A percentile compares a stretch with the other conserved stretches of the same genome.
These are phyloP conservation scores for Chlorodrepanis virens DNA, from an alignment of 2,113 vertebrate genomes.

Conservation along the genomic window DNA sequence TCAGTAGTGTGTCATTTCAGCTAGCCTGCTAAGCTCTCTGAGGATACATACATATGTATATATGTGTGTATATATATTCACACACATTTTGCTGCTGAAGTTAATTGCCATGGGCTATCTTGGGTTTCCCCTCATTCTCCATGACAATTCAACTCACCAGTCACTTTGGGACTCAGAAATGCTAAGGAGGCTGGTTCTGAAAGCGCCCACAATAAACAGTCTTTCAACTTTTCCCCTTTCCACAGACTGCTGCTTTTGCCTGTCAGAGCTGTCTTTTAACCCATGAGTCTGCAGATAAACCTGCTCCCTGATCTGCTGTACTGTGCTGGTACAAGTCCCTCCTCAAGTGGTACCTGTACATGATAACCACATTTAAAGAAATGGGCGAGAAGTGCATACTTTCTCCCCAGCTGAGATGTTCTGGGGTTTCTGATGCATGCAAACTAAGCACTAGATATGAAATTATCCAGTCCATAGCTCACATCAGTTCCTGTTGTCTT, in stretches of 20 bases:
- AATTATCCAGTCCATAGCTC: not conserved
- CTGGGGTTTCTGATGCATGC: not conserved
- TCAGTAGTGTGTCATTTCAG: not conserved
- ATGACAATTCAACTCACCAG: not conserved
- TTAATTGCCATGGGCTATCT: slow-evolving; percentile 13
- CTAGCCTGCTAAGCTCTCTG: not conserved
- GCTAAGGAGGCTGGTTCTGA: slow-evolving; percentile 41
- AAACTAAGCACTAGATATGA: not conserved
- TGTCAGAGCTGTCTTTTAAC: not conserved
- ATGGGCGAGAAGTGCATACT: not conserved
- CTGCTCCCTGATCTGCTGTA: not conserved
- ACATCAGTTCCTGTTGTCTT: not conserved
- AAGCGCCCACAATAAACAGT: not conserved
- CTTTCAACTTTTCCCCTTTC: not conserved
- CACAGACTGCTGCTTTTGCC: not conserved
- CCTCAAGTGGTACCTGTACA: not conserved
- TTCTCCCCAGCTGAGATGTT: not conserved
- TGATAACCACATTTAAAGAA: not conserved
- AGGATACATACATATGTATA: not conserved
- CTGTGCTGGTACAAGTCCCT: slow-evolving; percentile 32
- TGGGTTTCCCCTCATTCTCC: not conserved
- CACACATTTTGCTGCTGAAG: not conserved
- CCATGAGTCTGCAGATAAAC: not conserved
- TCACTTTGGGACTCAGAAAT: slow-evolving; percentile 21
- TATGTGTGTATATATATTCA: too few species aligned